Conservation (phyloP, 2,888 invertebrate species). For the Drosophila birchii region DNA sequence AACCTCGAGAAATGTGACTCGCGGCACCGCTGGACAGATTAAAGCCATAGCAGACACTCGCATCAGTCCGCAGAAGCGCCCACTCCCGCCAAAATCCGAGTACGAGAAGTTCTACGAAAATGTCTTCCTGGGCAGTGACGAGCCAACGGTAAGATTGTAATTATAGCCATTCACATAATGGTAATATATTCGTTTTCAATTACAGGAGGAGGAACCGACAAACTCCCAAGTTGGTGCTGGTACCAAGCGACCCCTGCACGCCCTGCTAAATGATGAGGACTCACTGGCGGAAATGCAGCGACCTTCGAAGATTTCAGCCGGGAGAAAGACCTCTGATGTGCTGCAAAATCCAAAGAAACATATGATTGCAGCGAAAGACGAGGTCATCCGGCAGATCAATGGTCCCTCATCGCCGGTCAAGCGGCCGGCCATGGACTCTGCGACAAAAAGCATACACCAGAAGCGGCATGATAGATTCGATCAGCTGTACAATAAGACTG, state of each 20-base stretch:
- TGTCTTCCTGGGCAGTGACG: constrained; percentile 21
- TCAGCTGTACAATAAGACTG: constrained; percentile 20
- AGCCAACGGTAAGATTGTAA: background rate
- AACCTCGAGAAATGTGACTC: background rate
- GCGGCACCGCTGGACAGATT: background rate
- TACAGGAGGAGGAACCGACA: background rate
- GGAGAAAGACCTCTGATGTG: background rate
- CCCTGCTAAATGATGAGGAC: constrained; percentile 13
- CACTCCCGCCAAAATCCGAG: constrained; percentile 29
- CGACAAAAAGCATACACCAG: background rate
- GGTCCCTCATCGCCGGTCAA: background rate
- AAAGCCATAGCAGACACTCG: background rate
- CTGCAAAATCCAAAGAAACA: background rate
- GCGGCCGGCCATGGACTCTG: background rate
- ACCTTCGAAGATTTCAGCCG: background rate
- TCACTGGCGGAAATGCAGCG: background rate
- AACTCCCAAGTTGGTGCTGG: background rate
- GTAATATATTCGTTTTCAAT: background rate
- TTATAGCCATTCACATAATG: background rate
- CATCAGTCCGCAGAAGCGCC: background rate
- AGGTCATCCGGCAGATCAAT: constrained; percentile 26
- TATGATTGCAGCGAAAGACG: constrained; percentile 14
- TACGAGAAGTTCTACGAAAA: constrained; percentile 34
- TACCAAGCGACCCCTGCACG: constrained; percentile 9
- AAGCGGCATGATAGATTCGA: constrained; percentile 8